Evolutionary conservation across 2,888 invertebrate genomes (phyloP).

Genomic region (Andrena hattorfiana): DNA sequence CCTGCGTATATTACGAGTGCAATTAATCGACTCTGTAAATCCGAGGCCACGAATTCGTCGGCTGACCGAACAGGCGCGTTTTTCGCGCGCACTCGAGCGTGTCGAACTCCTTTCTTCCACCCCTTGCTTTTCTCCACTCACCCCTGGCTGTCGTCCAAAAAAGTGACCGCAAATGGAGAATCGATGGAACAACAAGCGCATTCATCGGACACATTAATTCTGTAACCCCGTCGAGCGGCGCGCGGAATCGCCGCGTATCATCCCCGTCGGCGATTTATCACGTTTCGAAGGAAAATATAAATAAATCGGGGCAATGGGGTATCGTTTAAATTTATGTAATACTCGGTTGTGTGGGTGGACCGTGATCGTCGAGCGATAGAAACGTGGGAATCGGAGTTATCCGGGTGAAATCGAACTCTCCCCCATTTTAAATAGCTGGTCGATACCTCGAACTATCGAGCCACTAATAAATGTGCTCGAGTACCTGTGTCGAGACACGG

Average conservation of each 20-base stretch:
- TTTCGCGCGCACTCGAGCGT: constrained; percentile 47
- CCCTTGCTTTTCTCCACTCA: background rate
- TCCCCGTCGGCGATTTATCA: constrained; percentile 39
- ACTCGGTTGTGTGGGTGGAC: background rate
- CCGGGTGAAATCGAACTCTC: background rate
- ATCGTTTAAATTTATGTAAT: constrained; percentile 32
- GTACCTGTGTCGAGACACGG: background rate
- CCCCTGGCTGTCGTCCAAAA: constrained; percentile 60
- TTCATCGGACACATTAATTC: constrained; percentile 70
- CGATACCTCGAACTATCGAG: background rate
- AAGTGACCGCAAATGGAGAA: constrained; percentile 66
- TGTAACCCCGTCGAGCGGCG: constrained; percentile 44
- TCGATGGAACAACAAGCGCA: constrained; percentile 66
- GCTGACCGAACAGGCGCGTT: constrained; percentile 57
- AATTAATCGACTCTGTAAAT: constrained; percentile 48
- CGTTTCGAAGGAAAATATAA: constrained; percentile 42
- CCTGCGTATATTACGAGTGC: constrained; percentile 27
- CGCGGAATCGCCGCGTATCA: constrained; percentile 39
- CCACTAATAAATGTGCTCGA: background rate
- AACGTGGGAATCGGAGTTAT: background rate
- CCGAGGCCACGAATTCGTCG: constrained; percentile 40
- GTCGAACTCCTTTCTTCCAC: constrained; percentile 47
- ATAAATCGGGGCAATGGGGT: constrained; percentile 16
- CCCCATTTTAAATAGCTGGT: background rate
- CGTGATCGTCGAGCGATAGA: background rate